Base-by-base conservation (phyloP, 2,888 invertebrate genomes). In the Apomyelois bistriatella region DNA sequence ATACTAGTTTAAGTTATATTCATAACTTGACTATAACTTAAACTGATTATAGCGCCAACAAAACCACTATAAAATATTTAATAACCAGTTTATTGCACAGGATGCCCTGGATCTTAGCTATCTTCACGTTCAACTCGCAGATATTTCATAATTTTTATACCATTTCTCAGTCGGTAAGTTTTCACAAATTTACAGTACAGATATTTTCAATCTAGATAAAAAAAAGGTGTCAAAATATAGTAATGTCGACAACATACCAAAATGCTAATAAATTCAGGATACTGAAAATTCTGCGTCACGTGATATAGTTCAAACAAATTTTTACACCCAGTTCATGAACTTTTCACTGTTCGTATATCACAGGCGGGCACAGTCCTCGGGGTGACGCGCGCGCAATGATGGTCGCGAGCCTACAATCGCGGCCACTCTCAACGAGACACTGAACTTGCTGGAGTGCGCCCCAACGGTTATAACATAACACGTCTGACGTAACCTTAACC, bases 401-500 rank as follows among this genome's bases (percentile, higher is more conserved):
- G 74, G 74, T 84, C 80, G 74, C 84, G 82, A 77, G 76, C 79
- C 75, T 79, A 77, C 84, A 87, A 82, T 84, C 89, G 88, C 86
- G 87, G 85, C 89, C 86, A 85, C 87, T 82, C 85, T 84, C 88
- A 73, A 82, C 88, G 85, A 88, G 89, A 90, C 90, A 90, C 90
- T 90, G 90, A 90, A 90, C 90, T 90, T 88, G 90, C 80, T 74
- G 75, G 76, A 82, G 85, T 81, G 86, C 85, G 87, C 84, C 88
- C 85, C 90, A 87, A 88, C 90, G 89, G 90, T 90, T 90, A 90
- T 90, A 90, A 90, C 90, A 89, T 90, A 90, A 90, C 90, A 90
- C 82, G 87, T 88, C 90, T 90, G 90, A 90, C 90, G 90, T 90
- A 90, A 90, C 90, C 90, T 90, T 90, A 90, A 90, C 90, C 90